Base-by-base conservation (phyloP, 1,140 invertebrate genomes). In the Pogonus chalceus region DNA sequence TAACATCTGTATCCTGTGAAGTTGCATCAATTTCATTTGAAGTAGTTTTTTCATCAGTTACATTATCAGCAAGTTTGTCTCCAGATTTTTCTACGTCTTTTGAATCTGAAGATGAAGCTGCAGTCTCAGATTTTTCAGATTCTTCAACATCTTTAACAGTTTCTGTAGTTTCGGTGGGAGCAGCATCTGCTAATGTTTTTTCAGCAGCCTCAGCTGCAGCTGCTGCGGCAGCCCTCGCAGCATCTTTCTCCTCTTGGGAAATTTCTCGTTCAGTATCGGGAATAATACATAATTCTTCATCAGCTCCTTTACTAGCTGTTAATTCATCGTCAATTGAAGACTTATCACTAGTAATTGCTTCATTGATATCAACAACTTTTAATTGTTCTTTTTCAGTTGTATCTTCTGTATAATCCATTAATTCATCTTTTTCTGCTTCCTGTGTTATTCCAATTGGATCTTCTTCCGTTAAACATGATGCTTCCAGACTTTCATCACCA, bases 261-360 rank as follows among this genome's bases (percentile, higher is more conserved):
- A 79, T 77, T 56, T 80, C 78, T 14, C 76, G 71, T 62, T 82
- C 78, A 0, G 76, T 78, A 60, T 79, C 78, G 0, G 77, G 77
- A 35, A 79, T 65, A 16, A 79, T 68, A 56, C 76, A 78, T 9
- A 78, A 66, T 57, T 77, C 76, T 58, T 79, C 77, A 69, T 79
- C 75, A 10, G 70, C 72, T n/a, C 76, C 76, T 43, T 76, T 69
- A 20, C 70, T 49, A 1, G 47, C 23, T 4, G 14, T 22, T 2
- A 43, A 57, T 43, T 57, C 58, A 62, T 50, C 60, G 35, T 58
- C 55, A n/a, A 53, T 60, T 51, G 43, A 3, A 22, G 26, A 20
- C 48, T 51, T 46, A 37, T 51, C 55, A 49, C 56, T 51, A 35
- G 43, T 31, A 54, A 58, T 48, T 50, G 55, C 56, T 26, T 59